A percentile compares a stretch with the other conserved stretches of the same genome.
Evolutionary conservation across 2,888 invertebrate species (phyloP).

Genomic region (Meliscaeva auricollis): DNA sequence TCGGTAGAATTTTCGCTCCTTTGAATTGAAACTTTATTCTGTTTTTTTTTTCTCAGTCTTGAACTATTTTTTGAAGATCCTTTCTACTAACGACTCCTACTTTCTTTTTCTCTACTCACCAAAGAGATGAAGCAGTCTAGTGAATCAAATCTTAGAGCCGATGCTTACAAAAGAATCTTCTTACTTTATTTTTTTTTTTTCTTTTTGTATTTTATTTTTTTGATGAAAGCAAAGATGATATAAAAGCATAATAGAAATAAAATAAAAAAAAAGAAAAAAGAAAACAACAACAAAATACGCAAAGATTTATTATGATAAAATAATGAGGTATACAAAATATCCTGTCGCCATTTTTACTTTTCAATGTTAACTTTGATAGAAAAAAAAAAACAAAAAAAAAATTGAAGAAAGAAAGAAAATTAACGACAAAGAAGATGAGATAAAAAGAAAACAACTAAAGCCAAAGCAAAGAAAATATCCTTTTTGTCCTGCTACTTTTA

Average conservation of each 20-base stretch:
- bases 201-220: neutral
- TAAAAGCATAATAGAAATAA: conserved; percentile 14
- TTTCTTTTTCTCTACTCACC: conserved; percentile 36
- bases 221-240: conserved; percentile 47
- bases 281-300: conserved; percentile 30
- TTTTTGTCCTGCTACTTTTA: conserved; percentile 23
- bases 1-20: conserved; percentile 20
- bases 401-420: neutral
- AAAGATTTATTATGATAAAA: conserved; percentile 58
- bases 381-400: conserved; percentile 37
- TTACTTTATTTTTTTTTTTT: conserved; percentile 2
- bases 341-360: conserved; percentile 73
- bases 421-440: conserved; percentile 19
- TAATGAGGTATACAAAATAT: conserved; percentile 66
- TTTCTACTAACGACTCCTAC: conserved; percentile 4
- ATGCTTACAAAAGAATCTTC: conserved; percentile 47
- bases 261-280: neutral
- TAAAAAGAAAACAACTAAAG: conserved; percentile 5
- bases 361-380: conserved; percentile 66
- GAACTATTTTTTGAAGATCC: conserved; percentile 13
- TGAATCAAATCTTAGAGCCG: conserved; percentile 23
- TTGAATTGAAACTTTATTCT: conserved; percentile 41
- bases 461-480: conserved; percentile 6
- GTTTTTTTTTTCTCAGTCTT: conserved; percentile 6
- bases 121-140: conserved; percentile 3